Evolutionary conservation across 1,140 invertebrate species (phyloP).

Genomic region (Apis cerana): DNA sequence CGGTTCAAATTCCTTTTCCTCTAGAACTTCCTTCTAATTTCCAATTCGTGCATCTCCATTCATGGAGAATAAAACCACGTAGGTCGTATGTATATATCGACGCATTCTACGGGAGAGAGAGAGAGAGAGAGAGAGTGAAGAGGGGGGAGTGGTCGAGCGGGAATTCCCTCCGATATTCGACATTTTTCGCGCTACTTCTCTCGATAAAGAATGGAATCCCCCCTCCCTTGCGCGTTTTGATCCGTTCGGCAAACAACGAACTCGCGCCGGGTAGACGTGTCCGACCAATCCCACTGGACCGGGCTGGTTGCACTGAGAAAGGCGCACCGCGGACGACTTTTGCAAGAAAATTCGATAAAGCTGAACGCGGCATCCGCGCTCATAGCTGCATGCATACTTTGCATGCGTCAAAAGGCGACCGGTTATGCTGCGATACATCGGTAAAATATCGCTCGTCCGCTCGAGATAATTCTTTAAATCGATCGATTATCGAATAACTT

Average conservation of each 20-base stretch:
- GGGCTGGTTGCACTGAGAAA: not conserved
- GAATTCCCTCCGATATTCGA: not conserved
- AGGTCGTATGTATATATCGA: too few relatives aligned
- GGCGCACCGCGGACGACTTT: not conserved
- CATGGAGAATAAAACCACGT: too few relatives aligned
- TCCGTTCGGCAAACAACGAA: not conserved
- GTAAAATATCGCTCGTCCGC: not conserved
- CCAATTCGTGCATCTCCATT: too few relatives aligned
- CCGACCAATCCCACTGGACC: not conserved
- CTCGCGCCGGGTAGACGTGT: not conserved
- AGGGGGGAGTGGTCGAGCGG: too few relatives aligned
- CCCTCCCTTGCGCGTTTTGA: not conserved
- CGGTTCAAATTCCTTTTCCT: too few relatives aligned
- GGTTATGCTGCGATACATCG: not conserved
- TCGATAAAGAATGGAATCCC: not conserved
- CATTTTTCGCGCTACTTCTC: not conserved
- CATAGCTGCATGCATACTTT: not conserved
- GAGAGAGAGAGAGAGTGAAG: too few relatives aligned
- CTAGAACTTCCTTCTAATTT: too few relatives aligned
- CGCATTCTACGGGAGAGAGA: too few relatives aligned
- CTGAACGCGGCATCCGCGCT: not conserved
- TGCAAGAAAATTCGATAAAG: conserved; percentile 21
- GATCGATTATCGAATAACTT: too few relatives aligned
- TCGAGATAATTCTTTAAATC: not conserved
- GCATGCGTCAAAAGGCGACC: not conserved